phyloP scores from a whole-genome alignment of 2,797 vertebrate species.

The Hafferia zeledoni region DNA sequence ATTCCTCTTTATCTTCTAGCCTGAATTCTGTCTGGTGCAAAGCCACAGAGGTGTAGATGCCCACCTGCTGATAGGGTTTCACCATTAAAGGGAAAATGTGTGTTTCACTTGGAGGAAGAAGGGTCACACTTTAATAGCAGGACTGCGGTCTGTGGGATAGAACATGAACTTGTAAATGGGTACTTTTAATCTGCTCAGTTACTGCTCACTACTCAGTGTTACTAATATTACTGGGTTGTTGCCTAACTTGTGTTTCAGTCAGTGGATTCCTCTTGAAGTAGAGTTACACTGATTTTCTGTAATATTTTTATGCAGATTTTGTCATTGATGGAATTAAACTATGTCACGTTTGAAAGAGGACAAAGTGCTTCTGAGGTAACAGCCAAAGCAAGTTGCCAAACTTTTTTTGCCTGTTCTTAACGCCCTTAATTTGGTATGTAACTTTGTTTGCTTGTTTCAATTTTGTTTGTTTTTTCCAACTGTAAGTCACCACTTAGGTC shows the following conservation, averaged over 20 bases:
- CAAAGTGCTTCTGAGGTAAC: conserved; percentile 80
- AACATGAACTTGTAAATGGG: neutral
- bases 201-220: neutral
- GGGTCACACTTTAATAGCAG: neutral
- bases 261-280: neutral
- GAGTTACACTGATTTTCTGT: neutral
- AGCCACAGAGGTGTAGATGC: neutral
- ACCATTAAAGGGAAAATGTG: neutral
- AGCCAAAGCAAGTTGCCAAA: neutral
- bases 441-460: neutral
- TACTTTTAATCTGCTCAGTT: neutral
- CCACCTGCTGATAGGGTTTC: neutral
- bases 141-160: neutral
- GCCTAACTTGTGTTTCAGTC: neutral
- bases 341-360: conserved; percentile 70
- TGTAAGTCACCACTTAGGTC: conserved; percentile 80
- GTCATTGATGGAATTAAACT: conserved; percentile 83
- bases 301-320: conserved; percentile 81
- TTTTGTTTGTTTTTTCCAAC: neutral
- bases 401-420: neutral
- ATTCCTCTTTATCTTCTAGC: neutral
- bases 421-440: neutral
- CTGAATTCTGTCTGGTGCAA: neutral
- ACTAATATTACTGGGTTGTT: neutral
- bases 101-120: neutral